Percentiles rank a stretch among this genome's conserved stretches.
Conservation (phyloP, 2,797 vertebrate species). For the Poliocrania exsul region DNA sequence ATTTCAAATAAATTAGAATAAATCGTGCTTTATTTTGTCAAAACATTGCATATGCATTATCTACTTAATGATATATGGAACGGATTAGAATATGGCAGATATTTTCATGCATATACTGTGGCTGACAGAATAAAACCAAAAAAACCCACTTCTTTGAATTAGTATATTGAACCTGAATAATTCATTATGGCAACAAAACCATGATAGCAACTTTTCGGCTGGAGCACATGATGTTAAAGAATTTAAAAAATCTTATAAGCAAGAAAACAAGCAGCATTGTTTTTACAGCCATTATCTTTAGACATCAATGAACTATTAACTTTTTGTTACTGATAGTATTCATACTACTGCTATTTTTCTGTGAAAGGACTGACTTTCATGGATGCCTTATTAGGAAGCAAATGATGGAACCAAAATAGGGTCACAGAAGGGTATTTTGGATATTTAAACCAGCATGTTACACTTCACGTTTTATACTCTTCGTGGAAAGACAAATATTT, state of each 20-base stretch:
- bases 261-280: neutral
- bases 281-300: neutral
- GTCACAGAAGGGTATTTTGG: neutral
- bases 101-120: neutral
- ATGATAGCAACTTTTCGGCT: neutral
- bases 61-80: neutral
- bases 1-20: neutral
- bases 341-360: neutral
- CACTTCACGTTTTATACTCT: slow-evolving; percentile 38
- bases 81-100: accelerated
- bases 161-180: neutral
- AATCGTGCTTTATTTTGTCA: neutral
- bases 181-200: neutral
- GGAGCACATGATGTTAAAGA: neutral
- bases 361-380: neutral
- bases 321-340: neutral
- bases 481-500: slow-evolving; percentile 14
- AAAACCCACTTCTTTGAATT: neutral
- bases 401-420: neutral
- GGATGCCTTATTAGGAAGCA: neutral
- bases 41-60: neutral
- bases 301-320: neutral
- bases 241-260: neutral
- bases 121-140: neutral
- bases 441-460: slow-evolving; percentile 3